phyloP scores from a whole-genome alignment of 2,888 invertebrate species.

The Danaus chrysippus region DNA sequence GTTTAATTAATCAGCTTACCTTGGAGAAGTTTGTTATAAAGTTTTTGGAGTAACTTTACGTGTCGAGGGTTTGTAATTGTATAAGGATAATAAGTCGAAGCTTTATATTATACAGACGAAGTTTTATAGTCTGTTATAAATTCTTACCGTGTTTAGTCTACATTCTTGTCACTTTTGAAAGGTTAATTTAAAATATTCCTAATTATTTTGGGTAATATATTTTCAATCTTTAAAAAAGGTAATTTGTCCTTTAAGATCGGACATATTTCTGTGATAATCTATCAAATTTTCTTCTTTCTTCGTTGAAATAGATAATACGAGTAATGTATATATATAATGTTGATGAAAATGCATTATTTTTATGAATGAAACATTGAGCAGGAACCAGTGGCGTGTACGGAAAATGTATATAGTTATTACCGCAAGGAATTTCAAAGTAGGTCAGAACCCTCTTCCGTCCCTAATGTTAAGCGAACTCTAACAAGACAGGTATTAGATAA shows the following conservation, averaged over 20 bases:
- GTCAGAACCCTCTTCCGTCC: slow-evolving; percentile 41
- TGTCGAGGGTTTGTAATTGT: background rate
- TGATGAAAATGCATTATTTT: background rate
- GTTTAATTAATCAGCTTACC: slow-evolving; percentile 3
- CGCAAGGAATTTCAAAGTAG: slow-evolving; percentile 46
- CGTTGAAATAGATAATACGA: too few relatives aligned
- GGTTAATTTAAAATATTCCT: too few relatives aligned
- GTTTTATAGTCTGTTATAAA: background rate
- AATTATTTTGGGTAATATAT: too few relatives aligned
- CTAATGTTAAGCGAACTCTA: slow-evolving; percentile 37
- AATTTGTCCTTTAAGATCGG: too few relatives aligned
- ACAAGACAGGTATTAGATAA: slow-evolving; percentile 38
- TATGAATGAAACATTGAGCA: slow-evolving; percentile 15
- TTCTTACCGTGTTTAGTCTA: background rate
- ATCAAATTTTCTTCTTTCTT: too few relatives aligned
- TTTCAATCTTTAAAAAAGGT: too few relatives aligned
- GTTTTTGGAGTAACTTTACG: slow-evolving; percentile 4
- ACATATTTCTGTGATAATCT: too few relatives aligned
- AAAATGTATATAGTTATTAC: slow-evolving; percentile 25
- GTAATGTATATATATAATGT: too few relatives aligned
- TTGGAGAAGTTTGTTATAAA: background rate
- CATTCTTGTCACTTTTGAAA: too few relatives aligned
- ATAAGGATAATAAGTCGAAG: background rate
- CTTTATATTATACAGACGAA: background rate
- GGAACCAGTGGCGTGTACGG: slow-evolving; percentile 22